Base-by-base conservation (phyloP, 2,113 vertebrate genomes). In the Chrysemys picta region DNA sequence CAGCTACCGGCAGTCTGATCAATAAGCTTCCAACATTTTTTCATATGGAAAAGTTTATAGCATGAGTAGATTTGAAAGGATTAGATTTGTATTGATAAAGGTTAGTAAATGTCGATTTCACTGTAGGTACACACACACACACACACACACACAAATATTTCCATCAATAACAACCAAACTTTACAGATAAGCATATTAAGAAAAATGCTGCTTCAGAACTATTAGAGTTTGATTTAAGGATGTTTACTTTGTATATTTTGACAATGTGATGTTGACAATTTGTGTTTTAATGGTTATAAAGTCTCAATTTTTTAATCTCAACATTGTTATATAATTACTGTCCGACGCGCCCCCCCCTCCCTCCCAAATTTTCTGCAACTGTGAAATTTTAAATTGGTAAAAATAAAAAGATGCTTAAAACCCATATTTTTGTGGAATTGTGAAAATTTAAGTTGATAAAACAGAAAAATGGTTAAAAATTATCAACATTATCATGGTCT, bases 341-440 rank as follows among this genome's bases (percentile, higher is more conserved):
- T n/a, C 35, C 8, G 2, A n/a, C 4, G 2, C 7, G 6, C 7
- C 6, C 3, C 3, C 6, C 6, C 3, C 35, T 8, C n/a, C n/a
- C n/a, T n/a, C n/a, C 65, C n/a, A 38, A 72, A 21, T 72, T 38
- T 72, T 19, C 4, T n/a, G n/a, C 19, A 72, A 21, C 9, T 38
- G 65, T 69, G 16, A 72, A 72, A n/a, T 38, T 72, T 72, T 72
- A 72, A 72, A 38, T 38, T 22, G n/a, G n/a, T n/a, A 72, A 38
- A 35, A 72, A 72, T 72, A 59, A 22, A 72, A 69, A 72, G 10
- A 72, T 21, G 19, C 65, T 38, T 72, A 72, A 72, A 21, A 38
- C 19, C 35, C n/a, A n/a, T 38, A 10, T 19, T n/a, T 72, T 10
- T 72, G n/a, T 72, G 35, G 65, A 72, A 72, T 5, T 72, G n/a